Percentiles rank a stretch among this genome's conserved stretches.
Conservation (phyloP, 2,113 vertebrate species). For the Crotalus viridis region DNA sequence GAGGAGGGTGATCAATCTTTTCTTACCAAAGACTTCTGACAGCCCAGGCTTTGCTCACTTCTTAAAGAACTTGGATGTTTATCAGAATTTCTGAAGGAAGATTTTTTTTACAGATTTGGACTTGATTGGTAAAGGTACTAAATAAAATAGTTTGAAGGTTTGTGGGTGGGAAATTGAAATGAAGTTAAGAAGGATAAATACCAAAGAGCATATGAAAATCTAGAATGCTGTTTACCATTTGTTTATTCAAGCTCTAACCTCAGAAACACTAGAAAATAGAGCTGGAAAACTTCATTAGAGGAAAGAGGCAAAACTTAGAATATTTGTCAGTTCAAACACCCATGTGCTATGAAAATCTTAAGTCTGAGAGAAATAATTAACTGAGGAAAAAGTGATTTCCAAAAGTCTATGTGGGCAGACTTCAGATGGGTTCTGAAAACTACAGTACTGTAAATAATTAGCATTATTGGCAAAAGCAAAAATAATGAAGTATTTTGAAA, state of each 20-base stretch:
- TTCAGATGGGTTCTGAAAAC: neutral
- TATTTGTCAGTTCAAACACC: conserved; percentile 75
- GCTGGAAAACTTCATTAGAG: conserved; percentile 27
- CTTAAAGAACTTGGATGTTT: conserved; percentile 76
- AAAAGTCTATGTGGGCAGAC: rapidly evolving
- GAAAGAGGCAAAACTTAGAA: conserved; percentile 58
- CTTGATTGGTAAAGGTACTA: neutral
- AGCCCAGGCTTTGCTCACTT: conserved; percentile 70
- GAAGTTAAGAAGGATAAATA: neutral
- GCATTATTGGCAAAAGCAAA: neutral
- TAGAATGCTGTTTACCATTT: neutral
- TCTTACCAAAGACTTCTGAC: conserved; percentile 82
- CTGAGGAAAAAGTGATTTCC: neutral
- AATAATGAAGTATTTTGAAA: neutral
- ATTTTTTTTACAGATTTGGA: conserved; percentile 31
- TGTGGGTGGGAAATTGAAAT: rapidly evolving
- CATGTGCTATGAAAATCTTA: conserved; percentile 76
- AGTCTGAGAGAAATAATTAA: conserved; percentile 34
- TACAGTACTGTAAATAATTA: neutral
- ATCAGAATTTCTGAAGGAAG: conserved; percentile 58
- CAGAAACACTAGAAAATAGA: neutral
- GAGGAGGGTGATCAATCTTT: conserved; percentile 92
- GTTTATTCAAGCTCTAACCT: conserved; percentile 25
- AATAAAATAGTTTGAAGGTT: rapidly evolving
- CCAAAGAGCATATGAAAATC: neutral